These are phyloP conservation scores for Thyatira batis DNA, from an alignment of 2,888 invertebrate species.

Conservation along the genomic window DNA sequence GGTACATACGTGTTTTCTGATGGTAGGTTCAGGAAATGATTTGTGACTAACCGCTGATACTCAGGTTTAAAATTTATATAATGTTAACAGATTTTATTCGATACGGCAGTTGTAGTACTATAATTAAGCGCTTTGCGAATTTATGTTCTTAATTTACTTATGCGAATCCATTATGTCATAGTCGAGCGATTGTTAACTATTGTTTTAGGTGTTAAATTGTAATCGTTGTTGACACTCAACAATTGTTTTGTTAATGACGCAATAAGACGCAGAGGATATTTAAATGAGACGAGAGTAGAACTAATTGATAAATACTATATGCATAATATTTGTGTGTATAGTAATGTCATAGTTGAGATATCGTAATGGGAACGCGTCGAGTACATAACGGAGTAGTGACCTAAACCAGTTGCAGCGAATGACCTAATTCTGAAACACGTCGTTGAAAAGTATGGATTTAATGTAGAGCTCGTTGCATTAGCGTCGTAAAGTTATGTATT, in stretches of 20 bases:
- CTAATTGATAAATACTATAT: neutral
- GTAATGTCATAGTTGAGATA: neutral
- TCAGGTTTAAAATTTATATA: no score
- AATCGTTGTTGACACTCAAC: conserved; percentile 3
- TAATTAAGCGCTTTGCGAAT: no score
- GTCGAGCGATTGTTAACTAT: neutral
- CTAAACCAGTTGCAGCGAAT: neutral
- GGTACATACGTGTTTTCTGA: no score
- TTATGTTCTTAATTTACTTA: neutral
- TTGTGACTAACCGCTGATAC: no score
- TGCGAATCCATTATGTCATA: neutral
- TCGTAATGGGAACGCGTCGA: neutral
- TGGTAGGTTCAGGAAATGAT: no score
- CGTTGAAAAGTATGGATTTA: neutral
- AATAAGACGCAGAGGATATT: neutral
- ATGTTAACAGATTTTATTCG: no score
- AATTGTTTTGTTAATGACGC: conserved; percentile 6
- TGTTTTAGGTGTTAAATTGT: conserved; percentile 5
- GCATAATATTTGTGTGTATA: neutral
- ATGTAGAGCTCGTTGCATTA: no score
- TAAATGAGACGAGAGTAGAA: neutral
- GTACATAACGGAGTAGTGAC: neutral
- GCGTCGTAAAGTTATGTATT: neutral
- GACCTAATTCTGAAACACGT: conserved; percentile 2
- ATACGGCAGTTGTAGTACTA: no score